A percentile compares a stretch with the other conserved stretches of the same genome.
These are phyloP conservation scores for Synergus gifuensis DNA, from an alignment of 2,888 invertebrate genomes.

Conservation along the genomic window DNA sequence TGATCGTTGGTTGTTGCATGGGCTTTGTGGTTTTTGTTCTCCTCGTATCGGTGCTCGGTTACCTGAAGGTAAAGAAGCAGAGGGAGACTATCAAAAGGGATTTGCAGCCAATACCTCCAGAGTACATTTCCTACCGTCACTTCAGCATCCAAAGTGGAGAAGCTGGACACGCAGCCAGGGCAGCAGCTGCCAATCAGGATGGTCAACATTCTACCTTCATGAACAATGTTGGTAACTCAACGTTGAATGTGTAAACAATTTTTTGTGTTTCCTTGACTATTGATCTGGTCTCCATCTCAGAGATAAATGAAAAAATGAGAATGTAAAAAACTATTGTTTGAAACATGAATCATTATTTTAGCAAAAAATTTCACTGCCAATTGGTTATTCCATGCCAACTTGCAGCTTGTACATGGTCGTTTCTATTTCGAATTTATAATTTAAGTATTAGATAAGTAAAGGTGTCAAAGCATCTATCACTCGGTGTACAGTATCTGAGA, in stretches of 20 bases:
- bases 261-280: conserved; percentile 24
- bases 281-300: conserved; percentile 7
- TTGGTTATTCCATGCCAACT: conserved; percentile 5
- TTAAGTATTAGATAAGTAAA: neutral
- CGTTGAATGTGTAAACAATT: conserved; percentile 66
- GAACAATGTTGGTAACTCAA: conserved; percentile 67
- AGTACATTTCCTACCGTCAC: conserved; percentile 89
- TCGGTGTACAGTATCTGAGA: neutral
- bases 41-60: conserved; percentile 90
- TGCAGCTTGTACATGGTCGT: conserved; percentile 32
- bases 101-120: conserved; percentile 85
- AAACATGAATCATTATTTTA: conserved; percentile 4
- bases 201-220: conserved; percentile 68
- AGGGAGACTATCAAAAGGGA: conserved; percentile 87
- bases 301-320: neutral
- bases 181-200: conserved; percentile 64
- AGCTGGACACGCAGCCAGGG: conserved; percentile 66
- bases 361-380: conserved; percentile 31
- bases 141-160: conserved; percentile 86
- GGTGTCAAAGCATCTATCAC: neutral
- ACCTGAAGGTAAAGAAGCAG: conserved; percentile 91
- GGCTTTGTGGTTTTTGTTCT: conserved; percentile 92
- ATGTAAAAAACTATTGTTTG: neutral
- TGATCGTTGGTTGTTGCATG: conserved; percentile 92
- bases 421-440: conserved; percentile 20